These are phyloP conservation scores for Pagetopsis macropterus DNA, from an alignment of 2,797 vertebrate species.

Conservation along the genomic window DNA sequence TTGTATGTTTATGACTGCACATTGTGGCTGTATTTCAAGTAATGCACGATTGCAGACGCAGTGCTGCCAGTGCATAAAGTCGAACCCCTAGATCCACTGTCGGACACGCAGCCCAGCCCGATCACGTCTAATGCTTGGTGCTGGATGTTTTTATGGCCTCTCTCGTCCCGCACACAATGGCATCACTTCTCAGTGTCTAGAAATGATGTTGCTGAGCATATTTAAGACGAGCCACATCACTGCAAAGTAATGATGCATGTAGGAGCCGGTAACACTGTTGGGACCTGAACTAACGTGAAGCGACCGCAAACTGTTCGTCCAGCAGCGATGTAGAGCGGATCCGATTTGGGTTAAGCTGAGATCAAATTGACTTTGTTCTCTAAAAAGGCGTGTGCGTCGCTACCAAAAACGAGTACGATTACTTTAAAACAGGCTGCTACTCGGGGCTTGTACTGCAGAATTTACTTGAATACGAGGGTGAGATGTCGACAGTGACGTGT, in stretches of 20 bases:
- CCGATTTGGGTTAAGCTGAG: constrained; percentile 79
- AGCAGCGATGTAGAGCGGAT: constrained; percentile 54
- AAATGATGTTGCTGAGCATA: constrained; percentile 18
- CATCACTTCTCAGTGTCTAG: constrained; percentile 1
- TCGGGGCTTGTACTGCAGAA: constrained; percentile 11
- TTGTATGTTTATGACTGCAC: background rate
- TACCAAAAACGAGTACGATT: constrained; percentile 4
- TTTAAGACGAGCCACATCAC: background rate
- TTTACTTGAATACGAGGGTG: constrained; percentile 26
- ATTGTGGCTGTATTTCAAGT: constrained; percentile 23
- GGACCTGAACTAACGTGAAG: constrained; percentile 56
- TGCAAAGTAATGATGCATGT: constrained; percentile 35
- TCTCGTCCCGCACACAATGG: constrained; percentile 42
- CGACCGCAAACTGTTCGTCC: constrained; percentile 66
- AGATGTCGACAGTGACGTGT: constrained; percentile 57
- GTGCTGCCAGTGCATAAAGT: constrained; percentile 63
- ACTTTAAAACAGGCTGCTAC: constrained; percentile 18
- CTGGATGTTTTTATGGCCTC: constrained; percentile 51
- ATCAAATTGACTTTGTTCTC: constrained; percentile 75
- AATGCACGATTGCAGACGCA: constrained; percentile 60
- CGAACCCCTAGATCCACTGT: constrained; percentile 70
- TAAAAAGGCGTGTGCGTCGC: constrained; percentile 39
- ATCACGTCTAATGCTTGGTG: constrained; percentile 70
- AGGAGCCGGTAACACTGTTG: constrained; percentile 26
- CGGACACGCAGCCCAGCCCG: constrained; percentile 71